Conservation (phyloP, 2,113 vertebrate species). For the Pithys albifrons region DNA sequence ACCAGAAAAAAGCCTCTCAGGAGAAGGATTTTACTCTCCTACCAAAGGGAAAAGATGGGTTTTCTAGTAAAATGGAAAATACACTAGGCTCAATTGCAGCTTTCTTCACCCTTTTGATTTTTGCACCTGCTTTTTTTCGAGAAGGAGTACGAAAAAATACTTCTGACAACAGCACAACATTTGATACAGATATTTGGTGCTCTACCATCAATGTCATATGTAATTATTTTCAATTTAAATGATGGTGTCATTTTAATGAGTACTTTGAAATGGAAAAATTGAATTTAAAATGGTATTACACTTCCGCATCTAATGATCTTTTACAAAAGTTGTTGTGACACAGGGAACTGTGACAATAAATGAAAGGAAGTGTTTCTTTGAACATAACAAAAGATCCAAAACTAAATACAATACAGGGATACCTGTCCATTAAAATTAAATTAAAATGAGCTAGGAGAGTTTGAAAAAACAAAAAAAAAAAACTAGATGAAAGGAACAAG, state of each 20-base stretch:
- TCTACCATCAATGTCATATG: not conserved
- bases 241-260: not conserved
- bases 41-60: not conserved
- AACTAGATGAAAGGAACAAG: not conserved
- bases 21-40: conserved; percentile 23
- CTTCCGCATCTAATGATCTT: not conserved
- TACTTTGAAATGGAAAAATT: conserved; percentile 15
- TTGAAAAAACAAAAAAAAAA: not conserved
- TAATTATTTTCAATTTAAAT: not conserved
- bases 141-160: not conserved
- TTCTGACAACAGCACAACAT: not conserved
- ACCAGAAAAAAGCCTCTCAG: conserved; percentile 54
- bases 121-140: not conserved
- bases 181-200: not conserved
- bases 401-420: not conserved
- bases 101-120: not conserved
- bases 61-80: conserved; percentile 36
- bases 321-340: not conserved
- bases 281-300: not conserved
- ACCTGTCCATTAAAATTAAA: conserved; percentile 21
- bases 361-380: conserved; percentile 28
- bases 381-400: not conserved
- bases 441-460: conserved; percentile 25
- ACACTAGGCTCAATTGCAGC: not conserved
- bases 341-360: conserved; percentile 37